Evolutionary conservation across 1,140 invertebrate genomes (phyloP), one percentile per base, ranked within the genome.

Genomic region (Laodelphax striatellus): DNA sequence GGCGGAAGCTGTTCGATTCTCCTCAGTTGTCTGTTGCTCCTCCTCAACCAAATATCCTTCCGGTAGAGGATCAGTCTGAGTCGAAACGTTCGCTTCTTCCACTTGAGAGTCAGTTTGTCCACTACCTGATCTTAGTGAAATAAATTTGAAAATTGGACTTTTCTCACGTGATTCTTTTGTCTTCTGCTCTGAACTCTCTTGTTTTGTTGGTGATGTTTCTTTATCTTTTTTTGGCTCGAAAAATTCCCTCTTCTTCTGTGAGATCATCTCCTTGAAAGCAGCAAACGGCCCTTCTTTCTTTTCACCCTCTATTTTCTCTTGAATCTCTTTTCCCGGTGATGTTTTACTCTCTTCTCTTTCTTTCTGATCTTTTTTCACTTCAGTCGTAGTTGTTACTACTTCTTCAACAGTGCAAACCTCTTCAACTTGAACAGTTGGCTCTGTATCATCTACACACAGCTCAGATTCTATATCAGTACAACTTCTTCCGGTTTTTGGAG

Each of bases 41-140:
- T 75, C 85, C 67, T 86, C 82, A 54, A 81, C 86, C 22, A 85
- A 76, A 60, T 87, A 78, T 66, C 88, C 86, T 68, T 89, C 86
- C 0, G 87, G 85, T 19, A 90, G 66, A 0, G 87, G 85, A 72
- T 90, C 88, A 0, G 88, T 90, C 73, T 90, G 88, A 0, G 86
- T 89, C 0, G 85, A 87, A 2, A 86, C 81, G 42, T 13, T 57
- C 16, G 46, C 31, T 57, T 61, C 58, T 44, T 58, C 58, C 11
- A 41, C 44, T 53, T 53, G 19, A 6, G 19, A n/a, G 22, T 55
- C 38, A 14, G 43, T 57, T 31, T 53, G 13, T 13, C 16, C 52
- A 28, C n/a, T 22, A 8, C 17, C 28, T 8, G n/a, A 21, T 38
- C 14, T 41, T 1, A 34, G 31, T 17, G 16, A 31, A 9, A 31